Evolutionary conservation across 2,888 invertebrate genomes (phyloP), one percentile per base, ranked within the genome.

Genomic region (Agapetus fuscipes): DNA sequence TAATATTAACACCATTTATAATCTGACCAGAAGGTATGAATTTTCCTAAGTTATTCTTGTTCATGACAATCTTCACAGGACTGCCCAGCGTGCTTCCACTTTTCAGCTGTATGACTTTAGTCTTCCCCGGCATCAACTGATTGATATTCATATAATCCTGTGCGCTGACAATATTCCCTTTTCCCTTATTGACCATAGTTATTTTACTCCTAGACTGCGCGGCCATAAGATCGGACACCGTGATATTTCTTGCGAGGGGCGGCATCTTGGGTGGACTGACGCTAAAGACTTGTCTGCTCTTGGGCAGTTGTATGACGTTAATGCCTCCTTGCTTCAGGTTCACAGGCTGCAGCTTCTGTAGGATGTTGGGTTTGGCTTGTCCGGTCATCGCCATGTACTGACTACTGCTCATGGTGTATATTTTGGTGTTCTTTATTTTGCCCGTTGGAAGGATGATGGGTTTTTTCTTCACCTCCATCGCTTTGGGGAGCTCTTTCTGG

Each of bases 361-460:
- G 34, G 30, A 42, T 45, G 36, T 50, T 50, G 12, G 50, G 48
- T 45, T 45, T 25, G 31, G 35, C 16, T 39, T 48, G 32, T 27
- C 42, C 48, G 2, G 58, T 56, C 55, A 62, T 56, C 10, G 62
- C 62, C 30, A 72, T 49, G 41, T 72, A 62, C 53, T 72, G 70
- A 49, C 72, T 66, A 3, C 71, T 61, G 26, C 68, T 61, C 35
- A 74, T 61, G 7, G 71, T 64, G 44, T 72, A 66, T n/a, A 71
- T 61, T 58, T 70, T 71, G 16, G 63, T 62, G 14, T 61, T 54
- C 33, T 55, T 48, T 12, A 56, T 51, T 45, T 58, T 60, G 14
- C 56, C 56, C 9, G 56, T 46, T 2, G 46, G 46, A 25, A 48
- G 20, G 26, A 47, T 38, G 5, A 43, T 39, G 7, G 46, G 44